Percentiles rank a stretch among this genome's conserved stretches.
Evolutionary conservation across 2,113 vertebrate genomes (phyloP).

Genomic region (Abramis brama): DNA sequence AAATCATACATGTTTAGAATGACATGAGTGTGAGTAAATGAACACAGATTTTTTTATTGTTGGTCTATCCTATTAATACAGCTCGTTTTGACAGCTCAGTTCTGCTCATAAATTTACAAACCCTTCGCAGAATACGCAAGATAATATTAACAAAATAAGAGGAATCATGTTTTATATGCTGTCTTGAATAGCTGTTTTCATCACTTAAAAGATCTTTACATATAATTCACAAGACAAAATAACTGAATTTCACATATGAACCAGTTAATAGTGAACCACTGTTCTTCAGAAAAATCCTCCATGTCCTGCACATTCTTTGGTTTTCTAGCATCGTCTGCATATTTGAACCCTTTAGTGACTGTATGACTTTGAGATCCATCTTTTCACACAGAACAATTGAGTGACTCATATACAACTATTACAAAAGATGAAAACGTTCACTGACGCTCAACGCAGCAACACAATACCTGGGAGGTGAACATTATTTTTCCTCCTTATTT

Average conservation of each 20-base stretch:
- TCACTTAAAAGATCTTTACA: not conserved
- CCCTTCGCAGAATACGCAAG: not conserved
- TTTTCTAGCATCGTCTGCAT: not conserved
- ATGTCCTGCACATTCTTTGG: not conserved
- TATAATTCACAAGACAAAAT: not conserved
- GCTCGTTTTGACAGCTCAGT: not conserved
- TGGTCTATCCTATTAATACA: not conserved
- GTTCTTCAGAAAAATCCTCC: not conserved
- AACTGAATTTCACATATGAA: not conserved
- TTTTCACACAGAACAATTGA: not conserved
- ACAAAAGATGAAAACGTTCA: not conserved
- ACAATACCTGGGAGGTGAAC: not conserved
- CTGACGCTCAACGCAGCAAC: not conserved
- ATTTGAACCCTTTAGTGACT: not conserved
- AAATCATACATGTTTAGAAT: not conserved
- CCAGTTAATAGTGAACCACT: not conserved
- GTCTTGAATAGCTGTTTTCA: not conserved
- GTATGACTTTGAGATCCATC: not conserved
- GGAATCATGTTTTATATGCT: not conserved
- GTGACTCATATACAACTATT: not conserved
- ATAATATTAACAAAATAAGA: not conserved
- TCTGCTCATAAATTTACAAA: not conserved
- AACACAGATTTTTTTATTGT: not conserved
- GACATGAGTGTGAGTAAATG: not conserved
- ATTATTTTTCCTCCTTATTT: not conserved